A percentile compares a stretch with the other conserved stretches of the same genome.
Evolutionary conservation across 2,113 vertebrate genomes (phyloP).

Genomic region (Petaurus breviceps): DNA sequence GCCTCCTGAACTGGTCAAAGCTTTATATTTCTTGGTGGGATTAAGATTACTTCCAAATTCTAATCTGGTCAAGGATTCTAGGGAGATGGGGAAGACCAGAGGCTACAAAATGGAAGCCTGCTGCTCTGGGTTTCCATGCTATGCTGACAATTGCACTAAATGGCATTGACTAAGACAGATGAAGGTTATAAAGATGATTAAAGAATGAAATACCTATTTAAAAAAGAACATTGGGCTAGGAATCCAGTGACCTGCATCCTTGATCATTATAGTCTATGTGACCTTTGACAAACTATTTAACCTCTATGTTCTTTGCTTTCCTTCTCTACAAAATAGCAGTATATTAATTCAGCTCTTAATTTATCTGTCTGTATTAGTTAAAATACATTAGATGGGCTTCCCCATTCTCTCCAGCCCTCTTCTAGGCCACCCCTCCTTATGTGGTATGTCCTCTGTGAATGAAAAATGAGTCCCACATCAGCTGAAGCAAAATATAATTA

Average conservation of each 20-base stretch:
- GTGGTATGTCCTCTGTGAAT: neutral
- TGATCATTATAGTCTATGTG: neutral
- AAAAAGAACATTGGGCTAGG: neutral
- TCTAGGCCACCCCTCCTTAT: neutral
- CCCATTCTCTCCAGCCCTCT: neutral
- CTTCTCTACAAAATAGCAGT: constrained; percentile 29
- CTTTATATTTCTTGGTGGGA: neutral
- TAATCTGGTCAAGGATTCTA: neutral
- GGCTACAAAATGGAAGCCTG: neutral
- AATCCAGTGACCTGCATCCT: neutral
- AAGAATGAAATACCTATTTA: neutral
- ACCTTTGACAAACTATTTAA: neutral
- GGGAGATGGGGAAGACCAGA: neutral
- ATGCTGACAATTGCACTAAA: neutral
- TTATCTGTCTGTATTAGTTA: neutral
- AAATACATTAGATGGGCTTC: neutral
- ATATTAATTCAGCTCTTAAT: neutral
- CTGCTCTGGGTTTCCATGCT: neutral
- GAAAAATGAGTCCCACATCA: constrained; percentile 9
- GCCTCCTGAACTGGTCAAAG: neutral
- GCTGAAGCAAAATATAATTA: neutral
- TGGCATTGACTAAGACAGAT: neutral
- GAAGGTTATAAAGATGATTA: neutral
- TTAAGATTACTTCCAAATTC: neutral
- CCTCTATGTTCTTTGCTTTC: neutral